Percentiles rank a stretch among this genome's conserved stretches.
Evolutionary conservation across 1,140 invertebrate species (phyloP).

Genomic region (Calliopsis andreniformis): DNA sequence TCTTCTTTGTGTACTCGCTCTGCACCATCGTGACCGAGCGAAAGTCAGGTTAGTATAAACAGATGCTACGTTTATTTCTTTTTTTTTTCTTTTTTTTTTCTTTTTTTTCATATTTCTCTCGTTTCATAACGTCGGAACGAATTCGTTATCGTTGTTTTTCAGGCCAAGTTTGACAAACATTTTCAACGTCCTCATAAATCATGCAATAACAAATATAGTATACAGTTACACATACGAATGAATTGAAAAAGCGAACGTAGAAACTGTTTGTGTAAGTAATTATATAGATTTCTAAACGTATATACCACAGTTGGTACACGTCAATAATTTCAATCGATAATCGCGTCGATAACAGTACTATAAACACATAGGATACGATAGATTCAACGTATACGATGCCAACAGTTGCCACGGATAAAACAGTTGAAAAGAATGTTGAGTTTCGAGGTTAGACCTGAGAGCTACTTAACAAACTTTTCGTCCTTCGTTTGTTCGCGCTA

Average conservation of each 20-base stretch:
- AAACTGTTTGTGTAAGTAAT: too few relatives aligned
- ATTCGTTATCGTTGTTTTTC: neutral
- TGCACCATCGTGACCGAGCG: neutral
- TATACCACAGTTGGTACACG: neutral
- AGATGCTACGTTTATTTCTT: neutral
- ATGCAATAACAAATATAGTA: too few relatives aligned
- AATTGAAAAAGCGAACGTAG: too few relatives aligned
- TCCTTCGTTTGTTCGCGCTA: neutral
- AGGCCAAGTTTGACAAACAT: too few relatives aligned
- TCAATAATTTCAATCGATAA: neutral
- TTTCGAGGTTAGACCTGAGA: too few relatives aligned
- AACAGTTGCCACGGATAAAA: too few relatives aligned
- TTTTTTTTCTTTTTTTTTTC: neutral
- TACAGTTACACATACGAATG: too few relatives aligned
- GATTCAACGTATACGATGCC: too few relatives aligned
- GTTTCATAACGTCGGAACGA: neutral
- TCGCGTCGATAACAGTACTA: neutral
- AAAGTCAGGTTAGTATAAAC: constrained; percentile 6
- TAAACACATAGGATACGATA: too few relatives aligned
- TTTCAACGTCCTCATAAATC: too few relatives aligned
- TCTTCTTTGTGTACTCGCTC: neutral
- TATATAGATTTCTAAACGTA: too few relatives aligned
- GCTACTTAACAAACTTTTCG: neutral
- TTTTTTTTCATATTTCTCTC: neutral
- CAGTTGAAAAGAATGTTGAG: neutral